These are phyloP conservation scores for Oreochromis mossambicus DNA, from an alignment of 2,797 vertebrate genomes.

Conservation along the genomic window DNA sequence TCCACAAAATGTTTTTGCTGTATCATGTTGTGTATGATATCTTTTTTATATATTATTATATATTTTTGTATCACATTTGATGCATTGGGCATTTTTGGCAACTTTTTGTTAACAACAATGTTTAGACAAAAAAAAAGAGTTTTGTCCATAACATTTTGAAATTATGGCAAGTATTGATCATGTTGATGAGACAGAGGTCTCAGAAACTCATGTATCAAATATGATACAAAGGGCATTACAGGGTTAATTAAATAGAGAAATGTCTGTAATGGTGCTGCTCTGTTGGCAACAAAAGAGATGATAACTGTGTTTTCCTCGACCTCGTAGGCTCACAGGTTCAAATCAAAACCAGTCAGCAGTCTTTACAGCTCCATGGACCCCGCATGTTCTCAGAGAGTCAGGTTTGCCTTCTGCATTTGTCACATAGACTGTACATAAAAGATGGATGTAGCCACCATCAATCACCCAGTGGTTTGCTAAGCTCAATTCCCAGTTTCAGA, in stretches of 20 bases:
- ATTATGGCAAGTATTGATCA: neutral
- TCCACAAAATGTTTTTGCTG: neutral
- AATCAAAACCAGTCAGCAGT: neutral
- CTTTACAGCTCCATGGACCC: neutral
- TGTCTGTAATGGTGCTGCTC: neutral
- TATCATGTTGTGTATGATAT: neutral
- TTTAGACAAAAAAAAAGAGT: neutral
- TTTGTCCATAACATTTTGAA: neutral
- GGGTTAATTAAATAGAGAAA: neutral
- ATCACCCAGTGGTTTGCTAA: neutral
- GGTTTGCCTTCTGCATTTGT: neutral
- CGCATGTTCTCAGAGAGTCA: neutral
- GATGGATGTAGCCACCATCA: neutral
- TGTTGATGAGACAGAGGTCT: neutral
- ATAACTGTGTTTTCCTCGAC: neutral
- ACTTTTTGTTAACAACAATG: neutral
- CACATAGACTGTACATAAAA: neutral
- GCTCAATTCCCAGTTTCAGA: neutral
- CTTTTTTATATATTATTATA: neutral
- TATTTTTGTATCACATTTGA: neutral
- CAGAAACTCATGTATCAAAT: neutral
- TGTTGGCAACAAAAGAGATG: neutral
- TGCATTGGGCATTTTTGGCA: neutral
- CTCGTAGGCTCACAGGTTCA: neutral
- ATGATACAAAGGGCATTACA: neutral